Base-by-base conservation (phyloP, 1,140 invertebrate genomes). In the Drosophila ficusphila region DNA sequence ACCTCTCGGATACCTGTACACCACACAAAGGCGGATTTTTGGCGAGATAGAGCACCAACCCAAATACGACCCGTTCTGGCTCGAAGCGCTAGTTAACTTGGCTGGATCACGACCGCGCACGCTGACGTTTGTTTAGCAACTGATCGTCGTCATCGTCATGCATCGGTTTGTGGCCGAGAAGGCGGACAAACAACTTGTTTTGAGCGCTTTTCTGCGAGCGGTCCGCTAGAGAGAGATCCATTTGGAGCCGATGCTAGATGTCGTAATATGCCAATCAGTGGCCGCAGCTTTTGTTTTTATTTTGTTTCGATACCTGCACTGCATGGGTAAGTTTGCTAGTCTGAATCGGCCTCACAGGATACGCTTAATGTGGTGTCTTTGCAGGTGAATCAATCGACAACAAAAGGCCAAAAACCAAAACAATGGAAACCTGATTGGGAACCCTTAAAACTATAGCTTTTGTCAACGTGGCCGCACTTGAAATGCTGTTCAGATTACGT, bases 111-210 rank as follows among this genome's bases (percentile, higher is more conserved):
- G 65, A 77, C 82, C 77, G 58, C 62, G 60, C 76, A 46, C 82
- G 58, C 58, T 77, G 73, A 76, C 81, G 81, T 69, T 86, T 76
- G 82, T 77, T 86, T 47, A 64, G 56, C 82, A 81, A 86, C 81
- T 86, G 54, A 73, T 61, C 48, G 39, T 46, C 39, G 64, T 67
- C 46, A 53, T 76, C 54, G 68, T 60, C 42, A 51, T 62, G 69
- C 69, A 73, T 51, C 69, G 51, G 36, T 42, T 48, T 36, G 27
- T 5, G 34, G 36, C 44, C 29, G 19, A 47, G 42, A 46, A 11
- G 25, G 41, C 60, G 19, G 7, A 7, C 18, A 23, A 49, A 73
- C 38, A 65, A 74, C 71, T 44, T 39, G 71, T 74, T 74, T 74
- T 48, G 71, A 74, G 71, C 60, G 44, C 18, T 42, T 27, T 48